Percentiles rank a stretch among this genome's conserved stretches.
phyloP scores from a whole-genome alignment of 2,797 vertebrate species.

The Hippoglossus hippoglossus region DNA sequence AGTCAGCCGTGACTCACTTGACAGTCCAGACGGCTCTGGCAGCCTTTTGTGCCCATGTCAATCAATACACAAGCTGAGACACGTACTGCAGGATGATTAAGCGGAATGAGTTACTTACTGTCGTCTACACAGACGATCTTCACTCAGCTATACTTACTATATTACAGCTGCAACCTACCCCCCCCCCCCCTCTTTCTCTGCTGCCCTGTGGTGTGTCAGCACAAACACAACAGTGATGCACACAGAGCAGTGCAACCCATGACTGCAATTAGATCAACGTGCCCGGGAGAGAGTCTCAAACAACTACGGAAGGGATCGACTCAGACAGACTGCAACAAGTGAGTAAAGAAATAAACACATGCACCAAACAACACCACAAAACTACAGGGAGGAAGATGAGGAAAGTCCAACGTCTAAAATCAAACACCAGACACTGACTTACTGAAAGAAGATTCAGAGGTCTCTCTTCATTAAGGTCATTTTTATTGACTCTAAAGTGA shows the following conservation, averaged over 20 bases:
- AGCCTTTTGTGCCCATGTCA: conserved; percentile 36
- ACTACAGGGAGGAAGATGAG: conserved; percentile 20
- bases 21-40: conserved; percentile 55
- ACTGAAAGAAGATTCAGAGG: conserved; percentile 67
- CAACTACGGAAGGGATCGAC: conserved; percentile 5
- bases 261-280: not conserved
- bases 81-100: conserved; percentile 36
- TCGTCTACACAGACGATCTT: conserved; percentile 22
- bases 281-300: conserved; percentile 21
- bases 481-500: conserved; percentile 93
- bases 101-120: conserved; percentile 24
- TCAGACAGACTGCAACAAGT: conserved; percentile 11
- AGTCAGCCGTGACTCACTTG: conserved; percentile 63
- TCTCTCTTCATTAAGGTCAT: conserved; percentile 86
- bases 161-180: conserved; percentile 55
- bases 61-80: conserved; percentile 44
- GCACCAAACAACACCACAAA: conserved; percentile 13
- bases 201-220: conserved; percentile 53
- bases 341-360: not conserved
- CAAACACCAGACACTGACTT: conserved; percentile 29
- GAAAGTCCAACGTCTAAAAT: conserved; percentile 29
- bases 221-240: conserved; percentile 52
- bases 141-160: conserved; percentile 60
- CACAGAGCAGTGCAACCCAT: conserved; percentile 1
- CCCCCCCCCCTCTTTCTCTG: conserved; percentile 37